Base-by-base conservation (phyloP, 2,888 invertebrate genomes). In the Leptodirus hochenwartii region DNA sequence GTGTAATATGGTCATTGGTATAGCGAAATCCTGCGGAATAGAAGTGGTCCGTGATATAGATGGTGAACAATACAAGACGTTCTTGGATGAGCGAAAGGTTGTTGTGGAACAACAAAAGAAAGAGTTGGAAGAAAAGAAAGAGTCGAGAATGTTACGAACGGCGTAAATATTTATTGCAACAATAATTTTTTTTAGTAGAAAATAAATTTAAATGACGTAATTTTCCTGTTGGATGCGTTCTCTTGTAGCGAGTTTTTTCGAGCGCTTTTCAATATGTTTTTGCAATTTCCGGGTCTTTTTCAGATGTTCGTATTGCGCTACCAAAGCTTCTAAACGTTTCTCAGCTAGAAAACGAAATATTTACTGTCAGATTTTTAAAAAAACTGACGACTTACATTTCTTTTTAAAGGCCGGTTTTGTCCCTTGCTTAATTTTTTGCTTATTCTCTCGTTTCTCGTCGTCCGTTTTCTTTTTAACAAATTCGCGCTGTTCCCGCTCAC, bases 81-180 rank as follows among this genome's bases (percentile, higher is more conserved):
- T 93, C 54, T 57, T 91, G 25, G 68, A 73, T 41, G 73, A 87
- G 44, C 64, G 91, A 32, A 69, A 69, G 47, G 39, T 47, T 17
- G 54, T 72, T 38, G 61, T 87, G 2, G 78, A 72, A 44, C 62
- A 77, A 41, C 82, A 87, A 50, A 68, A 73, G 46, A 70, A 69
- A 45, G 65, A 71, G 43, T 51, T 91, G 30, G 74, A 80, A 56
- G 87, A 84, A 50, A 72, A 73, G 49, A 74, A 77, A 50, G 84
- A 90, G 59, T 80, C 88, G 1, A 91, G 88, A 61, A 72, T 93
- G 74, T 67, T 91, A 43, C 66, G 93, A 56, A 81, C 81, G 34
- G 73, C 58, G 36, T 69, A 57, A 33, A 24, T 10, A 24, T 24
- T n/a, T 24, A 8, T 24, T 20, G 15, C 8, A 28, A 15, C 11